Base-by-base conservation (phyloP, 2,888 invertebrate genomes). In the Pollenia griseotomentosa region DNA sequence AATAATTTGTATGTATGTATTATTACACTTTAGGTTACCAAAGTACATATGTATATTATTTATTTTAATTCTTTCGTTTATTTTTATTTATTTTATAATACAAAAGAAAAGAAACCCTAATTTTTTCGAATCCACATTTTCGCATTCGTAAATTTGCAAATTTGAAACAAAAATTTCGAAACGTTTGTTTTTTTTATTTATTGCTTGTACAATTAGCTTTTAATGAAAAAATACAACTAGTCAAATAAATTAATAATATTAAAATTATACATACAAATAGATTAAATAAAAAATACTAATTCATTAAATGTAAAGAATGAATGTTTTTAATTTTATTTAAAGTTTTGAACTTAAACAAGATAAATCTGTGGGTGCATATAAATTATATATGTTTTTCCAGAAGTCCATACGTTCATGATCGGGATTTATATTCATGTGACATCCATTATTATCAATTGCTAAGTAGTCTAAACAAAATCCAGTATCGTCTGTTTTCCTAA, bases 321-420 rank as follows among this genome's bases (percentile, higher is more conserved):
- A 40, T 3, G 2, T 14, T 0, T 55, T 59, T n/a, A 71, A 80
- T 84, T 88, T 74, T 85, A 84, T 88, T 87, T 87, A 91, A 3
- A 91, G 57, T 66, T 91, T 91, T 0, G 91, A 89, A 75, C 88
- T 90, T 4, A 91, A 14, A 6, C 78, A 74, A 6, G 90, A 89
- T 66, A 88, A 88, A 42, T 86, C 88, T 11, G 88, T 82, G 4
- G 89, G 59, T 14, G 91, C 57, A 77, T 92, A 95, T 83, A 73
- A 90, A 90, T 66, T 89, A 85, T 92, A 93, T 83, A 92, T 89
- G 68, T 89, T 88, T 12, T 90, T 89, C 93, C 93, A 93, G 83
- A 93, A 93, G 12, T 92, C 89, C 11, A 92, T 90, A 0, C 93
- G 90, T 0, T 91, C 91, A 2, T 81, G 87, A 61, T 93, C 92